A percentile compares a stretch with the other conserved stretches of the same genome.
phyloP scores from a whole-genome alignment of 1,140 invertebrate genomes.

The Rhynchophorus ferrugineus region DNA sequence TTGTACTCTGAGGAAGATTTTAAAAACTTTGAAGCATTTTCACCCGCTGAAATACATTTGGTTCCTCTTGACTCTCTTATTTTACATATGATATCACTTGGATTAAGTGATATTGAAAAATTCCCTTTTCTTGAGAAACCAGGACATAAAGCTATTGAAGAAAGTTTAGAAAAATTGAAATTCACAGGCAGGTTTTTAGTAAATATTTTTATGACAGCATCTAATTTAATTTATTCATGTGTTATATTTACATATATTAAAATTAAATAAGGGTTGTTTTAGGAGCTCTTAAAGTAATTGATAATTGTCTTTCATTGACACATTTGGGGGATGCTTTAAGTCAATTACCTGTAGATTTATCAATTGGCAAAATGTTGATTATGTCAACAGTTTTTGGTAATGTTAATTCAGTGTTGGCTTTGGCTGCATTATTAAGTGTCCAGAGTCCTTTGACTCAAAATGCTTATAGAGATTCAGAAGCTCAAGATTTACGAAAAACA shows the following conservation, averaged over 20 bases:
- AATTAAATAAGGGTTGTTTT: no score
- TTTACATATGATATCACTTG: slow-evolving; percentile 92
- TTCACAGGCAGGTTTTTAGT: slow-evolving; percentile 54
- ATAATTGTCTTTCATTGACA: slow-evolving; percentile 65
- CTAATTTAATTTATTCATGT: background rate
- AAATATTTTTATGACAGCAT: background rate
- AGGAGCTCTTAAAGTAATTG: slow-evolving; percentile 70
- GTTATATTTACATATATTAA: background rate
- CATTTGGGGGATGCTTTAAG: slow-evolving; percentile 81
- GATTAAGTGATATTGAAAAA: slow-evolving; percentile 79
- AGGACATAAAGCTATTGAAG: slow-evolving; percentile 71
- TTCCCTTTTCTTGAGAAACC: slow-evolving; percentile 97
- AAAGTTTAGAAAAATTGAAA: slow-evolving; percentile 77
- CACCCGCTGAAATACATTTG: slow-evolving; percentile 65
- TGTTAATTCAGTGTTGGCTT: slow-evolving; percentile 83
- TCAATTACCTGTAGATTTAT: slow-evolving; percentile 88
- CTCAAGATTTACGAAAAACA: slow-evolving; percentile 64
- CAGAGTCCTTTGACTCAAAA: slow-evolving; percentile 88
- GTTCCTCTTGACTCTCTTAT: slow-evolving; percentile 87
- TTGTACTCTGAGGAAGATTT: slow-evolving; percentile 76
- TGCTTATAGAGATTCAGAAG: slow-evolving; percentile 75
- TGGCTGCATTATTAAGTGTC: slow-evolving; percentile 88
- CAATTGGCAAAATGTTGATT: slow-evolving; percentile 93
- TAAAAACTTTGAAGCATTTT: slow-evolving; percentile 64
- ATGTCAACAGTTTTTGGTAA: slow-evolving; percentile 85